Base-by-base conservation (phyloP, 2,113 vertebrate genomes). In the Nothoprocta perdicaria region DNA sequence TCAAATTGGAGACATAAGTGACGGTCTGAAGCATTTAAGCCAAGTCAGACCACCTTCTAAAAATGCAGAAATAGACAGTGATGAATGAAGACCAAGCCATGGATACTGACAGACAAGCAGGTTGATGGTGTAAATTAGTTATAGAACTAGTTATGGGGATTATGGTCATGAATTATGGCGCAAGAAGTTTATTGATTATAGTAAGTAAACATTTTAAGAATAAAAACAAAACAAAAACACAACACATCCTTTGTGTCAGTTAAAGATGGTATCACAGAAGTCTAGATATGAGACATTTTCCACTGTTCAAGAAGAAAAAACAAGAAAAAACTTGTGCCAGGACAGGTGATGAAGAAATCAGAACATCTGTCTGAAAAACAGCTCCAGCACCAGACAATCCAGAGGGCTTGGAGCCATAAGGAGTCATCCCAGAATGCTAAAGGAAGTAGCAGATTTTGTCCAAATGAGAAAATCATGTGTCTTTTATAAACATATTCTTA, bases 301-400 rank as follows among this genome's bases (percentile, higher is more conserved):
- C 92, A 93, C 46, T 63, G 12, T 31, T 40, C 43, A 94, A 86
- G 92, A 82, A 79, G 33, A 31, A 94, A 46, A 91, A 95, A 17
- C 80, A 53, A 91, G 90, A 84, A 66, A 69, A 79, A 62, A 38
- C 31, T 52, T 66, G 71, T 94, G 86, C 86, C 68, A 95, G 67
- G 66, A 95, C 79, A 95, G 91, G 93, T 94, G 80, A 88, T 92
- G 33, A 93, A 93, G 91, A 92, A 95, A 85, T 88, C 81, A 90
- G 74, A 93, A 84, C 33, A 86, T 71, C 71, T 57, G 48, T 90
- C 72, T 96, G 77, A 91, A 87, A 95, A 95, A 86, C 71, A 96
- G 81, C 62, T 86, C 80, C 86, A 77, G 60, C 91, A 90, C 48
- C 80, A 92, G 87, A 89, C 60, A 87, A 86, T 85, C 43, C 29